Conservation (phyloP, 2,113 vertebrate genomes). For the Colistium nudipinnis region DNA sequence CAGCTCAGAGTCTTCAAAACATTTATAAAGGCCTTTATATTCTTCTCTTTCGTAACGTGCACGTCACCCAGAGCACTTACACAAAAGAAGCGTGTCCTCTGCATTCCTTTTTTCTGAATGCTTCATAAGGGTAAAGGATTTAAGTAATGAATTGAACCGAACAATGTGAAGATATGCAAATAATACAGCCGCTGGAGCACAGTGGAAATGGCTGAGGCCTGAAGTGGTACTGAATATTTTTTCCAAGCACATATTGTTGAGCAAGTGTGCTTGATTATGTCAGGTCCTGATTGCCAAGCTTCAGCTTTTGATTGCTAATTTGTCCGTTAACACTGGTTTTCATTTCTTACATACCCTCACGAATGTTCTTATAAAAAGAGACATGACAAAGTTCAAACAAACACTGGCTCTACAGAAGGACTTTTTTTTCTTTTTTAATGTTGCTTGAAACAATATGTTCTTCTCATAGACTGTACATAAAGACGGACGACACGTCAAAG, state of each 20-base stretch:
- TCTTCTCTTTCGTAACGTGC: neutral
- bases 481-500: no score
- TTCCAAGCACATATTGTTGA: conserved; percentile 43
- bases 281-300: conserved; percentile 46
- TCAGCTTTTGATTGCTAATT: conserved; percentile 57
- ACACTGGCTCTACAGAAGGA: neutral
- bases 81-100: neutral
- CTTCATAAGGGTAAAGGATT: neutral
- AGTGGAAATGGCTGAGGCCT: neutral
- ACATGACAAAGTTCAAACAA: neutral
- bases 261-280: conserved; percentile 52
- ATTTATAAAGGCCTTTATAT: neutral
- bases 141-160: conserved; percentile 6
- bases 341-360: neutral
- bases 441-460: no score
- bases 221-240: conserved; percentile 30
- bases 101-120: neutral
- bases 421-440: no score
- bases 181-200: neutral
- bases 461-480: no score
- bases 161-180: conserved; percentile 5
- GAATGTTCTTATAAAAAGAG: neutral
- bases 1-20: conserved; percentile 14
- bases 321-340: conserved; percentile 3
- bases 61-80: neutral